Evolutionary conservation across 2,797 vertebrate species (phyloP), one percentile per base, ranked within the genome.

Genomic region (Enteromius argenteus): DNA sequence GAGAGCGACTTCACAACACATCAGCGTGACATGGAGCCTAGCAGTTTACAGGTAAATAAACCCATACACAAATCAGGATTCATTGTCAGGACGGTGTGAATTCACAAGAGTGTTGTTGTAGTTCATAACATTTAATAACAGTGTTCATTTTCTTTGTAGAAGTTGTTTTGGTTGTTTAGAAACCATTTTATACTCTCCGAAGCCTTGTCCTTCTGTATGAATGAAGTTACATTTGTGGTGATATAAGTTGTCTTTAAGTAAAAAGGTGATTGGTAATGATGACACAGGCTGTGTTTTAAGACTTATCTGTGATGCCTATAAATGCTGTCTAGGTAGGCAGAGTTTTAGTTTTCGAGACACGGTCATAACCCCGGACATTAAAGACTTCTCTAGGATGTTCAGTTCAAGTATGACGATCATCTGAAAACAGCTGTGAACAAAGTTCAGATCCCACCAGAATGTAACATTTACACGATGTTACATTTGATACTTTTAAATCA

Each of bases 41-140:
- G 94, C 3, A 95, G 89, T 73, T 89, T 95, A 74, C 94, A 95
- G 95, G 95, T 95, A 93, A 68, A 92, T 27, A 84, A 35, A 19
- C 3, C 8, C 17, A 8, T 21, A 11, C n/a, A n/a, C 5, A 64
- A 32, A 66, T 21, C 42, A 49, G 7, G 2, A 67, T 5, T 21
- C 9, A 21, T 27, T 27, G 2, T 27, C n/a, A 51, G 35, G n/a
- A 6, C 21, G 13, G 21, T 32, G 5, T 44, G 3, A 15, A 17
- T 37, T 46, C 17, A 17, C 7, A 23, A 35, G 46, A 21, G 27
- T 75, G 58, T 75, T 15, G 58, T 66, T n/a, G 10, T 37, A 4
- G 14, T 39, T 67, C 44, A 17, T 69, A 15, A 68, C 49, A 7
- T 83, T 56, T 60, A 44, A n/a, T 73, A 37, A 23, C 79, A 58